Evolutionary conservation across 2,888 invertebrate genomes (phyloP).

Genomic region (Aquatica leii): DNA sequence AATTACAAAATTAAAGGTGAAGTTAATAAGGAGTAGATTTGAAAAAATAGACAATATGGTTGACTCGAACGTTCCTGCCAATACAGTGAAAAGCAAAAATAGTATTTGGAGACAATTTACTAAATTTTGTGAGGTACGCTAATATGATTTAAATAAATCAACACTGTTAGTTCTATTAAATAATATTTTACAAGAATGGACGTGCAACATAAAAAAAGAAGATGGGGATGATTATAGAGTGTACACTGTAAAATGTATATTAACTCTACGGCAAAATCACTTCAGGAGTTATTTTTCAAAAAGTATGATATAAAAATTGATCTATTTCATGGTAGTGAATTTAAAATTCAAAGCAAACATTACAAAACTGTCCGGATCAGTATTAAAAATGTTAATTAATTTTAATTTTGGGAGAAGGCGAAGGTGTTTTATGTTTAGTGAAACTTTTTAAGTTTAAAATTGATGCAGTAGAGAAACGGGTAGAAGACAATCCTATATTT

Average conservation of each 20-base stretch:
- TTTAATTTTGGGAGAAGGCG: constrained; percentile 17
- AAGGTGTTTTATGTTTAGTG: constrained; percentile 5
- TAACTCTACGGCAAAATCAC: constrained; percentile 33
- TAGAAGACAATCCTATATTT: constrained; percentile 40
- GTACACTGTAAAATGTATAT: constrained; percentile 33
- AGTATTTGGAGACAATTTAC: constrained; percentile 31
- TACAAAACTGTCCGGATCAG: too few species aligned
- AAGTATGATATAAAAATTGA: constrained; percentile 26
- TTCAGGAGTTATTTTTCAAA: constrained; percentile 27
- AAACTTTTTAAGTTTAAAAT: neutral
- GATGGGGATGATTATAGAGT: constrained; percentile 40
- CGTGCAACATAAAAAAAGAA: constrained; percentile 36
- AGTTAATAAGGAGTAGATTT: neutral
- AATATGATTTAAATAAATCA: constrained; percentile 11
- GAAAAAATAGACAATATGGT: neutral
- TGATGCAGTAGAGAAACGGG: neutral
- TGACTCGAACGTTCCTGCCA: constrained; percentile 11
- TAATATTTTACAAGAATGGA: constrained; percentile 33
- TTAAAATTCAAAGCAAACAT: constrained; percentile 17
- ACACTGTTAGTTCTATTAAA: constrained; percentile 16
- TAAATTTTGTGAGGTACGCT: constrained; percentile 17
- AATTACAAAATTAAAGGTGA: neutral
- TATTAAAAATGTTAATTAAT: constrained; percentile 9
- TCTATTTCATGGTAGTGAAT: constrained; percentile 24
- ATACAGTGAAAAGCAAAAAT: constrained; percentile 22